These are phyloP conservation scores for Burhinus oedicnemus DNA, from an alignment of 2,113 vertebrate genomes.

Conservation along the genomic window DNA sequence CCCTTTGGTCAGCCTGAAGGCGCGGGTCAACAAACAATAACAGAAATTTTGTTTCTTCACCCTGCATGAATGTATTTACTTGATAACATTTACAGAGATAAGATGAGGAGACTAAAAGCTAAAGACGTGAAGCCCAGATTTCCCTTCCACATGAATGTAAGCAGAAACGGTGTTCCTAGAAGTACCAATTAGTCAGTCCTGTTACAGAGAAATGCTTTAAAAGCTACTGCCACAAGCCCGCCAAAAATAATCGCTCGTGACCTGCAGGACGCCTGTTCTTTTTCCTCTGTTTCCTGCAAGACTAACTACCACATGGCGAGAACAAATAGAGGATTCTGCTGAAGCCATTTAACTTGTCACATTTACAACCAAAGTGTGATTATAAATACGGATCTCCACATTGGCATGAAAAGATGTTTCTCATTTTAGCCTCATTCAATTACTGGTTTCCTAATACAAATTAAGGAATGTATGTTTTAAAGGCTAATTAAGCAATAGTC, in stretches of 20 bases:
- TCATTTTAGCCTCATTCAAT: background rate
- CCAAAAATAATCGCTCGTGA: background rate
- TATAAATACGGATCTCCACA: background rate
- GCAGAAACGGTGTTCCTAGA: background rate
- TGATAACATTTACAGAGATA: background rate
- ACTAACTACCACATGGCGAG: background rate
- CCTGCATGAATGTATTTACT: background rate
- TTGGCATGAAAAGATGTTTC: background rate
- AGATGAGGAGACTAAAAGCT: background rate
- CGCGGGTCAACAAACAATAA: background rate
- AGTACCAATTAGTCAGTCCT: background rate
- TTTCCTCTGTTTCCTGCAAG: background rate
- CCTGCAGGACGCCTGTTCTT: background rate
- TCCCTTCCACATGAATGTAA: background rate
- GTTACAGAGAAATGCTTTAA: background rate
- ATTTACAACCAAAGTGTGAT: background rate
- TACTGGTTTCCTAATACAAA: background rate
- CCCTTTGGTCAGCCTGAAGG: background rate
- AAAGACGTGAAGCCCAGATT: rapidly evolving
- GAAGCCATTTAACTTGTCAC: background rate
- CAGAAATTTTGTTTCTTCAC: background rate
- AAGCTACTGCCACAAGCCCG: background rate
- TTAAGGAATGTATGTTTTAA: background rate
- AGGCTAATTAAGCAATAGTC: background rate
- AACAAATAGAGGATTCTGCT: background rate